Base-by-base conservation (phyloP, 2,888 invertebrate species). In the Ptycholaimellus sp. region DNA sequence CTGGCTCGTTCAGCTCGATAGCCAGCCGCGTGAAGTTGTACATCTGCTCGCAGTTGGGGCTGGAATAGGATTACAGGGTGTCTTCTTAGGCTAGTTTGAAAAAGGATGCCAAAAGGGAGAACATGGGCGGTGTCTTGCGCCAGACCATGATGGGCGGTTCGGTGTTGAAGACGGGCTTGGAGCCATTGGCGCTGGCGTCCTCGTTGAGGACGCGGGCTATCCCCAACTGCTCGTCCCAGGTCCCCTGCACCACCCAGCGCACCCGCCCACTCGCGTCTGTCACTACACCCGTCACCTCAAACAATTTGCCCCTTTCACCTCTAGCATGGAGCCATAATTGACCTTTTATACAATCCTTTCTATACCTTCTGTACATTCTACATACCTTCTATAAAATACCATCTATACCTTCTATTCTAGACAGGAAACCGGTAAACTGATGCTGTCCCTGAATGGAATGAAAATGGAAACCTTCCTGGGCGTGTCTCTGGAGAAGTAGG, bases 201-300 rank as follows among this genome's bases (percentile, higher is more conserved):
- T 34, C 68, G 62, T 37, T 71, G 68, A 42, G 73, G 70, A 48
- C 49, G 37, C 41, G 33, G 16, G 90, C 82, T 45, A 81, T 77
- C 66, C 96, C 90, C 51, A 99, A 79, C 61, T 76, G 76, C 45
- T 72, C 70, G 65, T 96, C 93, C 96, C 96, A 99, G 43, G 81
- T 79, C 27, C 96, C 77, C 51, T 70, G 71, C 19, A 76, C 62
- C 30, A 73, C 69, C 69, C 70, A 75, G 47, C 69, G 68, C 33
- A 65, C 67, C 40, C 56, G 61, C 33, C 65, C 70, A 30, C 60
- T 58, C 28, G 57, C 56, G 52, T 72, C 68, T 42, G 68, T 66
- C 25, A 72, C 69, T 40, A 70, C 67, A 30, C 72, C 70, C 68
- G 76, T 62, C 62, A 77, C 76, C 76, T 73, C 36, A 22, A 45